Evolutionary conservation across 1,140 invertebrate species (phyloP).

Genomic region (Fopius arisanus): DNA sequence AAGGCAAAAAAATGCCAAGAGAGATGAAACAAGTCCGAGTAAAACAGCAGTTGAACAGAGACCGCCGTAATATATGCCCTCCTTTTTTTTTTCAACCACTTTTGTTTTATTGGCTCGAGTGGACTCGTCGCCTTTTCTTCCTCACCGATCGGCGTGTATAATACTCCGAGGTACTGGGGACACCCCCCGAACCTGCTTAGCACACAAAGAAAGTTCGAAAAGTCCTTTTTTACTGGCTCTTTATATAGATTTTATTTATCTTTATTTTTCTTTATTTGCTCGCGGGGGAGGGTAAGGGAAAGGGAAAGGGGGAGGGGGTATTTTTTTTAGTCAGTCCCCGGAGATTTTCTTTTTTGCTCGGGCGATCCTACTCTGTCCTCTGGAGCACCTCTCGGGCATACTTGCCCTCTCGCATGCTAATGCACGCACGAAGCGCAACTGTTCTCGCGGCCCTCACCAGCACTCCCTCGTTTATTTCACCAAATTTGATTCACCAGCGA

Average conservation of each 20-base stretch:
- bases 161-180: constrained; percentile 19
- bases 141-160: constrained; percentile 14
- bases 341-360: constrained; percentile 30
- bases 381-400: constrained; percentile 26
- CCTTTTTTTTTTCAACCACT: not conserved
- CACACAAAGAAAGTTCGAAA: constrained; percentile 58
- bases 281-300: too few species aligned
- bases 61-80: not conserved
- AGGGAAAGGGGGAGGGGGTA: too few species aligned
- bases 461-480: constrained; percentile 49
- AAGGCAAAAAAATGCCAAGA: constrained; percentile 18
- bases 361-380: constrained; percentile 28
- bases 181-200: constrained; percentile 47
- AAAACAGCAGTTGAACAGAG: constrained; percentile 1
- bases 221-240: constrained; percentile 30
- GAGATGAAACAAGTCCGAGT: constrained; percentile 5
- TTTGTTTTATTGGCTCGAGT: not conserved
- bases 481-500: constrained; percentile 59
- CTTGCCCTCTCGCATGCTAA: constrained; percentile 55
- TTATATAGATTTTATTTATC: not conserved
- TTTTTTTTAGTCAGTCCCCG: not conserved
- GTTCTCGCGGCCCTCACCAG: constrained; percentile 48
- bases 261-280: constrained; percentile 19
- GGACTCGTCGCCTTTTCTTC: not conserved
- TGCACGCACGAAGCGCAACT: constrained; percentile 57